Conservation (phyloP, 2,113 vertebrate species). For the Lasiurus cinereus region DNA sequence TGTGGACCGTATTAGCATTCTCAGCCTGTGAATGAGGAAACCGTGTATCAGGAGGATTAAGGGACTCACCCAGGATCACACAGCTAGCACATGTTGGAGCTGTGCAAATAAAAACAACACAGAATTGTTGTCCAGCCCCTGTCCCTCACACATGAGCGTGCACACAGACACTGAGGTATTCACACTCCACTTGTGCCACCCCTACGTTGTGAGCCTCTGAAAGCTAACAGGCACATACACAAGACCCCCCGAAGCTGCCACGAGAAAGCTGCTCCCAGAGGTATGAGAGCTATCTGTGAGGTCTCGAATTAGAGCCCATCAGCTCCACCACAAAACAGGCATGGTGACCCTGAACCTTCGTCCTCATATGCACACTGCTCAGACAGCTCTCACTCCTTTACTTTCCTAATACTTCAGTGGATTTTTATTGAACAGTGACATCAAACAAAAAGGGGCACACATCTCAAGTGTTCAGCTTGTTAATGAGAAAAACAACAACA, state of each 20-base stretch:
- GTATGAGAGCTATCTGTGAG: background rate
- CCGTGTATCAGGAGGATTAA: background rate
- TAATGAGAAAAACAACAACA: too few species aligned
- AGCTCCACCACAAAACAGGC: background rate
- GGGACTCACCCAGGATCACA: background rate
- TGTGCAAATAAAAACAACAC: background rate
- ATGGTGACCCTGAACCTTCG: fast-evolving
- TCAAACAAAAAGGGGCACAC: background rate
- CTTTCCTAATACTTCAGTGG: background rate
- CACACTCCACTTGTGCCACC: background rate
- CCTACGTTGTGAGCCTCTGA: background rate
- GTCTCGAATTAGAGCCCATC: background rate
- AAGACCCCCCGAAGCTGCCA: background rate
- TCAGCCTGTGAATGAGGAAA: background rate
- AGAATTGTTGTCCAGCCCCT: background rate
- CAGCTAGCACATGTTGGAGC: background rate
- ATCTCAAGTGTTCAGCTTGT: background rate
- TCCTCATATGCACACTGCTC: background rate
- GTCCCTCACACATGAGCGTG: fast-evolving
- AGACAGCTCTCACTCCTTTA: background rate
- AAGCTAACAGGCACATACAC: background rate
- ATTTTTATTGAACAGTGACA: background rate
- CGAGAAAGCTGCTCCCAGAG: background rate
- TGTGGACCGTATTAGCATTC: too few species aligned
- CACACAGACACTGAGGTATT: background rate